phyloP scores from a whole-genome alignment of 2,797 vertebrate genomes.

The Sebastes matsubarae region DNA sequence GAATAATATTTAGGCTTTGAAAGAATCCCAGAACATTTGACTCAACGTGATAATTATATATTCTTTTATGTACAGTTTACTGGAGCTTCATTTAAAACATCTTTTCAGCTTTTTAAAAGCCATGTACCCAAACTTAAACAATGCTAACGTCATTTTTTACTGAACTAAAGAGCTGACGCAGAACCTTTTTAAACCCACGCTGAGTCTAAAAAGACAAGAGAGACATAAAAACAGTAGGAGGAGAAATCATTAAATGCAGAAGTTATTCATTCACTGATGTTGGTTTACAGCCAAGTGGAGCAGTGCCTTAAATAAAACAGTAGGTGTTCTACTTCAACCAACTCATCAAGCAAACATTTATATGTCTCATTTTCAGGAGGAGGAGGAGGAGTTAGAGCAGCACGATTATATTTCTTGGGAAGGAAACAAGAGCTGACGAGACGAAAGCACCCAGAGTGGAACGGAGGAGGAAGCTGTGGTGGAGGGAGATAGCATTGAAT shows the following conservation, averaged over 20 bases:
- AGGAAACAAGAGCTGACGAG: neutral
- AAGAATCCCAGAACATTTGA: neutral
- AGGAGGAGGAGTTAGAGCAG: neutral
- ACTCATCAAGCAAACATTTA: neutral
- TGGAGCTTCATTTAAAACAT: neutral
- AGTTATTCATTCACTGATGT: neutral
- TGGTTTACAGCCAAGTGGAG: neutral
- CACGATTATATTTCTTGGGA: neutral
- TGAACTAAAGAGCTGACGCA: neutral
- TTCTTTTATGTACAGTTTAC: too few relatives aligned
- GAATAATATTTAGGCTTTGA: neutral
- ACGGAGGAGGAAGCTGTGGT: conserved; percentile 4
- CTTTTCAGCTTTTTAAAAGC: neutral
- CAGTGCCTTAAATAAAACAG: neutral
- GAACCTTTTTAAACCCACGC: neutral
- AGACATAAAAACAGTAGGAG: neutral
- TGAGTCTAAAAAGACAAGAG: neutral
- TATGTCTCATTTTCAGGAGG: too few relatives aligned
- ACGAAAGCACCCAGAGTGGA: neutral
- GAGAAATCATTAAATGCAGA: neutral
- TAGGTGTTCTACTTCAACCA: neutral
- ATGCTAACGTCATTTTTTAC: neutral
- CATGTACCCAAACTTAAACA: neutral
- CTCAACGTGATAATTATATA: too few relatives aligned
- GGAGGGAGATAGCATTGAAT: neutral